A percentile compares a stretch with the other conserved stretches of the same genome.
Evolutionary conservation across 2,888 invertebrate genomes (phyloP).

Genomic region (Asteroscopus sphinx): DNA sequence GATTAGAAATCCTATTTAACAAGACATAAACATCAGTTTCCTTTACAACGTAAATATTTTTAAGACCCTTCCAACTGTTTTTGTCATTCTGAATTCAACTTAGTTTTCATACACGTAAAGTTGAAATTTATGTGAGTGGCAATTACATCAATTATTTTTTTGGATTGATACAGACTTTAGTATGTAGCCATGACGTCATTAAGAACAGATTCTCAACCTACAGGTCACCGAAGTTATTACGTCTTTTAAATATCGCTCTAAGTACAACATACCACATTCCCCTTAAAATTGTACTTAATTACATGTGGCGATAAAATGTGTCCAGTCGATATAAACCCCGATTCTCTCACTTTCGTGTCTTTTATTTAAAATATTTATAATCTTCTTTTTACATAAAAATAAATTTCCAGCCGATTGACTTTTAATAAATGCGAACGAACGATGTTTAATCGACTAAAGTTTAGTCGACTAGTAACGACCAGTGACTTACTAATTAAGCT

Average conservation of each 20-base stretch:
- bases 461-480: conserved; percentile 23
- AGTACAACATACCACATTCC: conserved; percentile 20
- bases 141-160: too few relatives aligned
- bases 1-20: too few relatives aligned
- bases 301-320: conserved; percentile 46
- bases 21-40: too few relatives aligned
- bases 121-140: too few relatives aligned
- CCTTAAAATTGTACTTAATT: conserved; percentile 57
- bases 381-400: conserved; percentile 57
- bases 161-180: too few relatives aligned
- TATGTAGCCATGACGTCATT: too few relatives aligned
- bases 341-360: conserved; percentile 71
- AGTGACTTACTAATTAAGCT: conserved; percentile 9
- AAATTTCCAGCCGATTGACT: conserved; percentile 49
- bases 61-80: too few relatives aligned
- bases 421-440: conserved; percentile 31
- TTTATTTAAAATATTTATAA: conserved; percentile 63
- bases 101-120: too few relatives aligned
- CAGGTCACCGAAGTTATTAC: too few relatives aligned
- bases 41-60: too few relatives aligned
- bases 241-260: conserved; percentile 7
- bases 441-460: conserved; percentile 23
- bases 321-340: conserved; percentile 53
- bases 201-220: too few relatives aligned
- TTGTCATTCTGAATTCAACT: too few relatives aligned